These are phyloP conservation scores for Bruchidius siliquastri DNA, from an alignment of 2,888 invertebrate genomes.

Conservation along the genomic window DNA sequence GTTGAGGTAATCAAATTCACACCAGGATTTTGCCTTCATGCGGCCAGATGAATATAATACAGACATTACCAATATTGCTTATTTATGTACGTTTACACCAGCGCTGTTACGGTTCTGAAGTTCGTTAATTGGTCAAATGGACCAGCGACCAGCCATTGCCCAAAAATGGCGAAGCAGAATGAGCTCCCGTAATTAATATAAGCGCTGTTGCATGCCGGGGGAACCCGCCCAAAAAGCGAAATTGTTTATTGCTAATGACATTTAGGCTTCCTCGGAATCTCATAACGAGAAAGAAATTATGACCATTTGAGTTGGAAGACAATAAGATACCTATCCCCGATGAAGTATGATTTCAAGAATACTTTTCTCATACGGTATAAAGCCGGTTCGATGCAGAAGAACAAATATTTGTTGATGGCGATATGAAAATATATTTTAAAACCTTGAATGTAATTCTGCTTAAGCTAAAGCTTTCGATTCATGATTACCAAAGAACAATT, in stretches of 20 bases:
- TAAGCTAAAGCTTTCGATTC: too few species aligned
- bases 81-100: background rate
- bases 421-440: too few species aligned
- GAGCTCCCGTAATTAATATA: background rate
- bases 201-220: background rate
- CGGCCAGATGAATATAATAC: background rate
- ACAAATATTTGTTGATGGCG: too few species aligned
- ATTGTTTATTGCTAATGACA: background rate
- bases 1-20: too few species aligned
- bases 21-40: too few species aligned
- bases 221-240: background rate
- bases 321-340: too few species aligned
- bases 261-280: background rate
- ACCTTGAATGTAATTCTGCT: too few species aligned
- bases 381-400: too few species aligned
- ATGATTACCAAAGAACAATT: too few species aligned
- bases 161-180: background rate
- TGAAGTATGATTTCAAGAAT: too few species aligned
- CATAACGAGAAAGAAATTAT: background rate
- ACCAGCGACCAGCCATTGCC: background rate
- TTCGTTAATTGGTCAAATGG: background rate
- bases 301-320: background rate
- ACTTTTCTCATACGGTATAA: too few species aligned
- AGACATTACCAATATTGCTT: background rate
- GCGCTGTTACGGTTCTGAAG: background rate